Evolutionary conservation across 2,888 invertebrate species (phyloP).

Genomic region (Serrognathus titanus): DNA sequence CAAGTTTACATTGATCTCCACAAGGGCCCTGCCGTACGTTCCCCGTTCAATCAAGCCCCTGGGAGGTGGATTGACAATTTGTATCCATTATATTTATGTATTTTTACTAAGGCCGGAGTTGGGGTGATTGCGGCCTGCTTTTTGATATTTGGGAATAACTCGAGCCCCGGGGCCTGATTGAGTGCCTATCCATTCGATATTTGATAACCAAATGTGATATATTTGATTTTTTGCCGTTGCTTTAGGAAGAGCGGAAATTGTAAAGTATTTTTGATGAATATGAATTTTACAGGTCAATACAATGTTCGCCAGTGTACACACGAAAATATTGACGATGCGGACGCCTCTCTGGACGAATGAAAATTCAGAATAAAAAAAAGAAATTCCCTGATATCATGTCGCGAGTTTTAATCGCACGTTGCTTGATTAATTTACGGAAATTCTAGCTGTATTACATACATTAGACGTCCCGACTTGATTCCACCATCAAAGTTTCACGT

Average conservation of each 20-base stretch:
- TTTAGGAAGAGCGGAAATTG: conserved; percentile 15
- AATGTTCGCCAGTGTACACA: not conserved
- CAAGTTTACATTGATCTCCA: conserved; percentile 31
- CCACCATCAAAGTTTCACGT: too few relatives aligned
- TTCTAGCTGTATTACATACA: too few relatives aligned
- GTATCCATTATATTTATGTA: conserved; percentile 48
- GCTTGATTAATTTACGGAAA: too few relatives aligned
- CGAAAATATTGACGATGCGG: too few relatives aligned
- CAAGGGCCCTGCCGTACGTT: conserved; percentile 24
- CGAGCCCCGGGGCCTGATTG: conserved; percentile 40
- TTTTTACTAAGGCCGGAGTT: conserved; percentile 42
- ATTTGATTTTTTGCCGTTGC: conserved; percentile 35
- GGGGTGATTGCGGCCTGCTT: conserved; percentile 32
- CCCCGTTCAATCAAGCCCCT: conserved; percentile 43
- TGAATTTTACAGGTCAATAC: conserved; percentile 17
- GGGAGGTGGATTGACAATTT: conserved; percentile 47
- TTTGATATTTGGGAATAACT: conserved; percentile 40
- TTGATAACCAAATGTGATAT: conserved; percentile 43
- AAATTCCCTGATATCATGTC: too few relatives aligned
- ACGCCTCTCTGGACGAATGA: too few relatives aligned
- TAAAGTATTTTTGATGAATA: conserved; percentile 19
- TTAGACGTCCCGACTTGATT: too few relatives aligned
- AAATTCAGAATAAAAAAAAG: too few relatives aligned
- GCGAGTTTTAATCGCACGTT: too few relatives aligned
- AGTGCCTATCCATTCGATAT: conserved; percentile 40